Evolutionary conservation across 2,797 vertebrate genomes (phyloP).

Genomic region (Luscinia luscinia): DNA sequence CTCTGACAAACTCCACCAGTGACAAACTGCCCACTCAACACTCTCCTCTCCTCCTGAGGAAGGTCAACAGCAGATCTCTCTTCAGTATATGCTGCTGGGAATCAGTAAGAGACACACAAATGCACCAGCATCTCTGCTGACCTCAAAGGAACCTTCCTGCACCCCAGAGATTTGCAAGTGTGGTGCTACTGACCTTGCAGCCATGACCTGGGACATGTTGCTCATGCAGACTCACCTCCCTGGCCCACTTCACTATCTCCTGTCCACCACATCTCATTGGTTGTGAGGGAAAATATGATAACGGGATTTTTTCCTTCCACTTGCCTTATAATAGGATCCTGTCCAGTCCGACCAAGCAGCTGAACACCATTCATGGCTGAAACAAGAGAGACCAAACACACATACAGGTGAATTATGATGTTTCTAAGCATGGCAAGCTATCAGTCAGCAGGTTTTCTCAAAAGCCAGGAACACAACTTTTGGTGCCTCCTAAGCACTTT

Average conservation of each 20-base stretch:
- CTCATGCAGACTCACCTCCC: slow-evolving; percentile 74
- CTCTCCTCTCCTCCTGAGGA: not conserved
- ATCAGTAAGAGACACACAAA: not conserved
- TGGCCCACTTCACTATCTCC: slow-evolving; percentile 81
- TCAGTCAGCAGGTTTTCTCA: not conserved
- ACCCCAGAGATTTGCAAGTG: rapidly evolving
- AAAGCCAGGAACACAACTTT: not conserved
- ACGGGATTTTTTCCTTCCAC: slow-evolving; percentile 94
- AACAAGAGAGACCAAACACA: not conserved
- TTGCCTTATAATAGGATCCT: slow-evolving; percentile 97
- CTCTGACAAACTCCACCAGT: not conserved
- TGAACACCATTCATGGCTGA: slow-evolving; percentile 94
- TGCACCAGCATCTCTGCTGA: not conserved
- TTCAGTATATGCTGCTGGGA: no score
- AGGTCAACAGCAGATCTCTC: not conserved
- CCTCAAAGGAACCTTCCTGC: not conserved
- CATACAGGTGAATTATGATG: not conserved
- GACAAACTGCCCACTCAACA: not conserved
- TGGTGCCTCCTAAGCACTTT: not conserved
- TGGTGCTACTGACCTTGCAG: not conserved
- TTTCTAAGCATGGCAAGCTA: not conserved
- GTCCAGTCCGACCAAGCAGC: slow-evolving; percentile 93
- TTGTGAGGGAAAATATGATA: slow-evolving; percentile 96
- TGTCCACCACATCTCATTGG: slow-evolving; percentile 97
- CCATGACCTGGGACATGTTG: not conserved